Percentiles rank a stretch among this genome's conserved stretches.
These are phyloP conservation scores for Drosophila orena DNA, from an alignment of 1,140 invertebrate species.

Conservation along the genomic window DNA sequence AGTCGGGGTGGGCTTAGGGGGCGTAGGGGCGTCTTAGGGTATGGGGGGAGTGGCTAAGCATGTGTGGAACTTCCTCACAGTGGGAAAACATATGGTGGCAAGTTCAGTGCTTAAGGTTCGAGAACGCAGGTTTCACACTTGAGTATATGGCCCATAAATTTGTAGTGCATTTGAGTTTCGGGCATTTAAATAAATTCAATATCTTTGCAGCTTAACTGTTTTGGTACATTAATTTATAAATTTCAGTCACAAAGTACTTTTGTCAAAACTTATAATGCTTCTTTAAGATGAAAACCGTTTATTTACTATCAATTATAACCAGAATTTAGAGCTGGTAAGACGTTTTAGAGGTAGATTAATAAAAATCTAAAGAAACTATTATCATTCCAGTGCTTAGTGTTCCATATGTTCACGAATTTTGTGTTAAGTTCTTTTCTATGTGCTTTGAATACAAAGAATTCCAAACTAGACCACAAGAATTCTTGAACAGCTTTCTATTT, in stretches of 20 bases:
- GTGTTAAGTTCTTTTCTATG: no score
- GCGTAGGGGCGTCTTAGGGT: conserved; percentile 13
- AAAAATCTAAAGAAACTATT: no score
- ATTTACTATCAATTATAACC: no score
- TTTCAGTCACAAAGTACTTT: neutral
- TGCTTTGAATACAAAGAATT: no score
- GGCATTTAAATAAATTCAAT: conserved; percentile 5
- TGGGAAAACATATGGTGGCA: conserved; percentile 38
- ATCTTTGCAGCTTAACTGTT: neutral
- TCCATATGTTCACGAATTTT: no score
- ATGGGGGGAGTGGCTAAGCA: conserved; percentile 33
- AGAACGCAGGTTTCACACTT: conserved; percentile 8
- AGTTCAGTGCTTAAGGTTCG: conserved; percentile 24
- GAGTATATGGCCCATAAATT: conserved; percentile 7
- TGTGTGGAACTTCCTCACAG: conserved; percentile 32
- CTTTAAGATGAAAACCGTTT: no score
- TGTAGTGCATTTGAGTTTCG: neutral
- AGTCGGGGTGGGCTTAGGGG: conserved; percentile 2
- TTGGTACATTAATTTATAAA: neutral
- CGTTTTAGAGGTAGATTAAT: no score
- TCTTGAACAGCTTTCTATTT: neutral
- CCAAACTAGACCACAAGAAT: neutral
- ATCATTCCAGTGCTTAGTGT: no score
- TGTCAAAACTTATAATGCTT: no score
- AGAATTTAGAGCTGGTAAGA: no score